Base-by-base conservation (phyloP, 2,797 vertebrate genomes). In the Danio albolineatus region DNA sequence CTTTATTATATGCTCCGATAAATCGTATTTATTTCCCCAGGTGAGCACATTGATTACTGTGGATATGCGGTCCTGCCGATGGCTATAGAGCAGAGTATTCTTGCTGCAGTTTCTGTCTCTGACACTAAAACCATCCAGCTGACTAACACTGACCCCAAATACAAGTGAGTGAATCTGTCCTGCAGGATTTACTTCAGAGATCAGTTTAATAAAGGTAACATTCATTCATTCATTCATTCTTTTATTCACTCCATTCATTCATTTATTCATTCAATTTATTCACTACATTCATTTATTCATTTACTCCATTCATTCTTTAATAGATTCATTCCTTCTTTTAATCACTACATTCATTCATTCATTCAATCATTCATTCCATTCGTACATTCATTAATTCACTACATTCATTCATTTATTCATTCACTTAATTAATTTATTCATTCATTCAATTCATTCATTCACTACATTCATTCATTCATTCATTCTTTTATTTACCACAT, bases 1-100 rank as follows among this genome's bases (percentile, higher is more conserved):
- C 73, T 78, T 65, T 61, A n/a, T 66, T 54, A 76, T 76, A 9
- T 46, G 14, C 14, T n/a, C 28, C 60, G 51, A 4, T 10, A 3
- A 53, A 16, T 51, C 13, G 67, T 82, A 84, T 51, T 41, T 10
- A 82, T 81, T 74, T 83, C 14, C 4, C 8, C 81, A 98, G 98
- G 98, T 76, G 97, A 99, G 82, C 98, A 99, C 82, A 96, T 99
- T 69, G 98, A 99, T 89, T 99, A 99, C 83, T 99, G 98, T 85
- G 98, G 98, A 2, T 99, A 99, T 79, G 94, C 97, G 81, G 98
- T 99, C 77, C 96, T 99, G 80, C 98, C 98, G 0, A 98, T 99
- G 98, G 98, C 97, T 62, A 93, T 99, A 84, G 97, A 99, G 80
- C 97, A 96, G 89, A 97, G 94, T 82, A 96, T 99, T 84, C 88